Conservation (phyloP, 2,113 vertebrate genomes). For the Oreamnos americanus region DNA sequence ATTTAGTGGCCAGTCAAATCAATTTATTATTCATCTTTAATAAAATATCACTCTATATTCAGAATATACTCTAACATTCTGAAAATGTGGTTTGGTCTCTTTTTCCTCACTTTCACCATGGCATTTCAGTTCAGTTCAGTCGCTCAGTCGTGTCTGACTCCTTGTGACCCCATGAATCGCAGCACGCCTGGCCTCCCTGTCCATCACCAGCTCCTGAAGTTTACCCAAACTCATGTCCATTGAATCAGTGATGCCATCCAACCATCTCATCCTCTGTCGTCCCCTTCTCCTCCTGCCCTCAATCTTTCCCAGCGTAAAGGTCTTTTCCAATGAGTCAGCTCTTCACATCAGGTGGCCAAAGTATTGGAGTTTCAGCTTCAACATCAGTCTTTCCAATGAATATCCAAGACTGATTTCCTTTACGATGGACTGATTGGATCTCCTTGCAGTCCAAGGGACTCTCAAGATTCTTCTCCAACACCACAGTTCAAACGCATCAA, state of each 20-base stretch:
- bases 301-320: not conserved
- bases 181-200: not conserved
- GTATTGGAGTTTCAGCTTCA: not conserved
- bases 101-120: slow-evolving; percentile 65
- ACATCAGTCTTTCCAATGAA: not conserved
- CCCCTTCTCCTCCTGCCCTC: not conserved
- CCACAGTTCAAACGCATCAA: not conserved
- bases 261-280: not conserved
- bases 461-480: not conserved
- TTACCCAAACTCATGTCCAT: not conserved
- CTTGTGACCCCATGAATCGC: not conserved
- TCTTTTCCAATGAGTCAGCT: not conserved
- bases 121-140: slow-evolving; percentile 22
- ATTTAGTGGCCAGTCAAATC: slow-evolving; percentile 66
- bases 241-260: not conserved
- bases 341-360: not conserved
- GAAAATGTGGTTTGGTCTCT: slow-evolving; percentile 65
- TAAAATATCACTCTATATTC: slow-evolving; percentile 31
- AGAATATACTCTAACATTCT: slow-evolving; percentile 45
- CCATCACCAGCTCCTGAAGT: not conserved
- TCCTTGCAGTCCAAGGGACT: not conserved
- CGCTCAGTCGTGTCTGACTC: accelerated
- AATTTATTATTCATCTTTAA: slow-evolving; percentile 68
- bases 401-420: not conserved
- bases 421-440: not conserved